Evolutionary conservation across 2,113 vertebrate genomes (phyloP).

Genomic region (Euleptes europaea): DNA sequence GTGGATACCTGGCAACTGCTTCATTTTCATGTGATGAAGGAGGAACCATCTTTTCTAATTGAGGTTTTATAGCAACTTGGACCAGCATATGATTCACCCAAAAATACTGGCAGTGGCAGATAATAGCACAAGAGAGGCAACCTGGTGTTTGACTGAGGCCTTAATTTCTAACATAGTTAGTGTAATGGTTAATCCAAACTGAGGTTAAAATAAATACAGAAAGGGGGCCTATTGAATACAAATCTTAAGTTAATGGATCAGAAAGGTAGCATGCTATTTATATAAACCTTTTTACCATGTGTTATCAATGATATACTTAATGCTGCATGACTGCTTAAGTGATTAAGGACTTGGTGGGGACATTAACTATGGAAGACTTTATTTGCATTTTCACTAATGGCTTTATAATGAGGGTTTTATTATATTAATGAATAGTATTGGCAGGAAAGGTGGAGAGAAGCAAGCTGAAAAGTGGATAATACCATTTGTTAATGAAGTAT

Average conservation of each 20-base stretch:
- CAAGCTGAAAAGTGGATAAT: conserved; percentile 54
- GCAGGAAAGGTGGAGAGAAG: conserved; percentile 54
- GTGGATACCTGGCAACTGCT: not conserved
- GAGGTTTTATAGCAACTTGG: not conserved
- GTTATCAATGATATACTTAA: conserved; percentile 69
- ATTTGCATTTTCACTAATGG: conserved; percentile 77
- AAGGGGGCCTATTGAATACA: conserved; percentile 27
- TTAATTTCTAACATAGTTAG: not conserved
- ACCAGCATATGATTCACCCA: not conserved
- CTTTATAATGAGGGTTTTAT: conserved; percentile 76
- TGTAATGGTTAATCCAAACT: not conserved
- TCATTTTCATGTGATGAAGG: not conserved
- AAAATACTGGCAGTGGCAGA: not conserved
- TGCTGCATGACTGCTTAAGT: conserved; percentile 68
- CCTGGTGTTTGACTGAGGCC: not conserved
- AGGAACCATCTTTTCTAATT: not conserved
- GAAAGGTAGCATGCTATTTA: conserved; percentile 41
- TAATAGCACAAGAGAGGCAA: too few relatives aligned
- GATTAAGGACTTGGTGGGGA: conserved; percentile 66
- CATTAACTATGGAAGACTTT: conserved; percentile 71
- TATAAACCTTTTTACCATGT: conserved; percentile 49
- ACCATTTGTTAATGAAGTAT: conserved; percentile 49
- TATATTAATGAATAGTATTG: conserved; percentile 74
- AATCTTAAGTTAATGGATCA: conserved; percentile 31
- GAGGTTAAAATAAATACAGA: conserved; percentile 5